phyloP scores from a whole-genome alignment of 2,797 vertebrate genomes.

The Hemitrygon akajei region DNA sequence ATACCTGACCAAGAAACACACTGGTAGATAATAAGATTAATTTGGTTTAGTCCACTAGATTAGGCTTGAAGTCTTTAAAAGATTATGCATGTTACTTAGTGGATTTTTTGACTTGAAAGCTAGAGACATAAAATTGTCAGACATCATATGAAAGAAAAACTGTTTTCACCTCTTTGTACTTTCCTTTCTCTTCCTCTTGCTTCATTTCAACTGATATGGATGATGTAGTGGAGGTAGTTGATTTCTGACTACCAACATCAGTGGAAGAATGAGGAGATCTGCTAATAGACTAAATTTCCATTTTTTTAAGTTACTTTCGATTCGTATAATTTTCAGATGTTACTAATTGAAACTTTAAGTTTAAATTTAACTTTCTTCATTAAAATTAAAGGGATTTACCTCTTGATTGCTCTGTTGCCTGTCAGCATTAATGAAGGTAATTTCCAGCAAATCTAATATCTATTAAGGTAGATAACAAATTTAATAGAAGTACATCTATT shows the following conservation, averaged over 20 bases:
- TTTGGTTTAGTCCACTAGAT: background rate
- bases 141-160: background rate
- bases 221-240: constrained; percentile 75
- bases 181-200: constrained; percentile 60
- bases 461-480: constrained; percentile 44
- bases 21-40: background rate
- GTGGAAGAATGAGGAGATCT: constrained; percentile 60
- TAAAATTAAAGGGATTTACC: constrained; percentile 52
- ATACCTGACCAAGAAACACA: background rate
- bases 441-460: constrained; percentile 78
- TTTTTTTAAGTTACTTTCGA: background rate
- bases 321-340: background rate
- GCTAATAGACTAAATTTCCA: constrained; percentile 56
- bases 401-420: constrained; percentile 57
- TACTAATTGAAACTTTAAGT: background rate
- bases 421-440: constrained; percentile 52
- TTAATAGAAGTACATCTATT: background rate
- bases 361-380: background rate
- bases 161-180: constrained; percentile 71
- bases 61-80: background rate
- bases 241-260: constrained; percentile 73
- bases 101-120: background rate
- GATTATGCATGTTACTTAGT: background rate
- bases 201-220: constrained; percentile 59
- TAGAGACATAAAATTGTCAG: background rate